phyloP scores from a whole-genome alignment of 2,797 vertebrate species.

The Coracias cyanogaster region DNA sequence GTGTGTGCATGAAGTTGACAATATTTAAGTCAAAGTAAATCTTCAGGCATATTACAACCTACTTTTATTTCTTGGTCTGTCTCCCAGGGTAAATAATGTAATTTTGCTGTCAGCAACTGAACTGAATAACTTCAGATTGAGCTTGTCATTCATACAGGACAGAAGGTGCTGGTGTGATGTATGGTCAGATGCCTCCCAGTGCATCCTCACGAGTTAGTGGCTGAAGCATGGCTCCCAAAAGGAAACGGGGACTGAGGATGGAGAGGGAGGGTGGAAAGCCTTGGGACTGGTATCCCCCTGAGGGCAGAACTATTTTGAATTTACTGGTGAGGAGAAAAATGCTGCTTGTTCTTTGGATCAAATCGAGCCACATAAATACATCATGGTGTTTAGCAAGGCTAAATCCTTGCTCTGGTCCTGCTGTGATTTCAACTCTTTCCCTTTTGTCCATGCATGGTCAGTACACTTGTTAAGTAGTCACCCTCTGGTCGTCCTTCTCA shows the following conservation, averaged over 20 bases:
- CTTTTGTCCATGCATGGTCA: background rate
- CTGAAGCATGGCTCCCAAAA: rapidly evolving
- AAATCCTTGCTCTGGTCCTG: background rate
- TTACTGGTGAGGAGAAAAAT: background rate
- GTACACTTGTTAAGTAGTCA: background rate
- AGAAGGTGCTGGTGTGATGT: background rate
- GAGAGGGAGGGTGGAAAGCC: background rate
- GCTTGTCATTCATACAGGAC: background rate
- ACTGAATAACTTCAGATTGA: background rate
- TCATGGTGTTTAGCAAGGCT: background rate
- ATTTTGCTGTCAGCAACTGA: background rate
- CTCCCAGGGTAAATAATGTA: background rate
- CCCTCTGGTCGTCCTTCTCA: background rate
- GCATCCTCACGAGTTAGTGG: background rate
- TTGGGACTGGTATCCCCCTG: background rate
- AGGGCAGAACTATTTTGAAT: background rate
- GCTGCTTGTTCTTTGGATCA: background rate
- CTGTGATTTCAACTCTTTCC: slow-evolving; percentile 44
- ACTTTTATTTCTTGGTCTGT: background rate
- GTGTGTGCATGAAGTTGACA: background rate
- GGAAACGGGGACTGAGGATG: background rate
- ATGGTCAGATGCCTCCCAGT: background rate
- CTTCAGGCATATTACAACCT: background rate
- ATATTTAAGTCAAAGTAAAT: background rate
- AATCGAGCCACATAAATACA: rapidly evolving